A percentile compares a stretch with the other conserved stretches of the same genome.
Conservation (phyloP, 2,888 invertebrate species). For the Himalopsyche japonica region DNA sequence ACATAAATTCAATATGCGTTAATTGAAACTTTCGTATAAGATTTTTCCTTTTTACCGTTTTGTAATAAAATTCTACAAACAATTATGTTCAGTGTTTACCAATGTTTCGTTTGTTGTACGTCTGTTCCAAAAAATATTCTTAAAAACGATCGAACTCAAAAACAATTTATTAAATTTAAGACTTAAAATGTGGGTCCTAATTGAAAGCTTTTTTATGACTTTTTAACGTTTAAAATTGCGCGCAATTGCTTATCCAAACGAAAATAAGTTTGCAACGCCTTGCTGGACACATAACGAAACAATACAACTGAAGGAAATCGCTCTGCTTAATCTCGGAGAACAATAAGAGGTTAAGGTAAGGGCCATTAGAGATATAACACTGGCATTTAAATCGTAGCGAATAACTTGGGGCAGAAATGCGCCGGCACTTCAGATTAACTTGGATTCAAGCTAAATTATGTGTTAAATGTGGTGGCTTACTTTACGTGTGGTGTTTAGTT, state of each 20-base stretch:
- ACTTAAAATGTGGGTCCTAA: not conserved
- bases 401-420: slow-evolving; percentile 26
- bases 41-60: no score
- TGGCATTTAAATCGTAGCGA: slow-evolving; percentile 25
- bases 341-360: slow-evolving; percentile 30
- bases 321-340: slow-evolving; percentile 28
- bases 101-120: no score
- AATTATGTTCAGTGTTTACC: no score
- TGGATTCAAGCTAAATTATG: slow-evolving; percentile 26
- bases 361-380: slow-evolving; percentile 30
- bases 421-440: slow-evolving; percentile 21
- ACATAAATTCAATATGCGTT: no score
- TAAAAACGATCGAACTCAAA: not conserved
- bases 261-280: not conserved
- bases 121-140: not conserved
- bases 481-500: not conserved
- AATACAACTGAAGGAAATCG: not conserved
- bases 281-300: not conserved
- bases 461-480: slow-evolving; percentile 20
- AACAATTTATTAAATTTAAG: not conserved
- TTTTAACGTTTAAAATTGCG: not conserved
- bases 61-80: no score
- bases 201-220: not conserved
- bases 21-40: no score
- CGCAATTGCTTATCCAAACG: not conserved